Base-by-base conservation (phyloP, 2,113 vertebrate species). In the Diadophis punctatus region DNA sequence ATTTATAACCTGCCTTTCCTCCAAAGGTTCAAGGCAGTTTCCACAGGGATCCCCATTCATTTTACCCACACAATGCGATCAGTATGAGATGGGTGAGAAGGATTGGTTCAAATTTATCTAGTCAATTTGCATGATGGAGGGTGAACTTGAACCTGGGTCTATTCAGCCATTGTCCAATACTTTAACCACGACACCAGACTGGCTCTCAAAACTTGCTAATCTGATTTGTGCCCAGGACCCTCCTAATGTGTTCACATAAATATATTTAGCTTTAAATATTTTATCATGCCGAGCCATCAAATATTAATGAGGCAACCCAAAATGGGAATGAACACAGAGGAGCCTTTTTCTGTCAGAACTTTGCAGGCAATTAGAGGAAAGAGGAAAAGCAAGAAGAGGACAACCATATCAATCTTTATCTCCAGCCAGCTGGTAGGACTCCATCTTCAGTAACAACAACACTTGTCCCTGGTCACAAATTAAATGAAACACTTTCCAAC, bases 211-310 rank as follows among this genome's bases (percentile, higher is more conserved):
- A 95, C 95, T 95, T 87, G 95, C 95, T 97, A 96, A 97, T 97
- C 96, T 95, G 94, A 94, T 95, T 96, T 95, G 95, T 94, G 94
- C 93, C 93, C 96, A 80, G 95, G 94, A 96, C 93, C 93, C 94
- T 96, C 97, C 96, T 96, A 97, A 97, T 96, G 95, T 16, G 34
- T 94, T 96, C 93, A 96, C 96, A 96, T 97, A 97, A 97, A 97
- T 97, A 97, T 97, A 96, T 95, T 95, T 96, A 96, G 96, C 94
- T 96, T 97, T 97, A 97, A 98, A 98, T 98, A 98, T 98, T 98
- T 98, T 97, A 98, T 97, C 94, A 95, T n/a, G 91, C 96, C 94
- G 94, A 90, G 89, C 30, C 95, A 96, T 97, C 96, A 98, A 98
- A 98, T 98, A 98, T 98, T 98, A 97, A 98, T 97, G 95, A 92